These are phyloP conservation scores for Cetoscarus ocellatus DNA, from an alignment of 2,797 vertebrate genomes.

Conservation along the genomic window DNA sequence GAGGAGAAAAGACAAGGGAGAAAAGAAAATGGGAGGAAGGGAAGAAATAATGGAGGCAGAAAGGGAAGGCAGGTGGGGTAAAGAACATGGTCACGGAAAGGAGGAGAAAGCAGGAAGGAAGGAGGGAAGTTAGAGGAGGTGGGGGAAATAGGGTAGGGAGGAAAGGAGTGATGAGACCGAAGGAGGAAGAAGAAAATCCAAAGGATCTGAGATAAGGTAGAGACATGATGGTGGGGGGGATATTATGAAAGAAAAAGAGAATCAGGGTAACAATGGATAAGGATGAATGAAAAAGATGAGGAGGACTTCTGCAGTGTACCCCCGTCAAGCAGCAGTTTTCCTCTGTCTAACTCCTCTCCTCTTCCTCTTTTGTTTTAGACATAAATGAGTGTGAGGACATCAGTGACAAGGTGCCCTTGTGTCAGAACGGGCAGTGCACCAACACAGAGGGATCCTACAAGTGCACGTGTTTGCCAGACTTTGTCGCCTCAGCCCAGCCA, in stretches of 20 bases:
- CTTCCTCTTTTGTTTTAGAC: slow-evolving; percentile 78
- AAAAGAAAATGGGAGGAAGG: background rate
- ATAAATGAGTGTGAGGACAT: slow-evolving; percentile 95
- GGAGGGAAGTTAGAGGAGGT: background rate
- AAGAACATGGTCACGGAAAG: no score
- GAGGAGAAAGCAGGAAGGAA: background rate
- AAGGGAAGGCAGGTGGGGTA: no score
- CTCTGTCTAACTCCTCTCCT: slow-evolving; percentile 39
- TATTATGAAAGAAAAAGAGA: background rate
- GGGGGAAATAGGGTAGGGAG: background rate
- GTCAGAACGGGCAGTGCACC: slow-evolving; percentile 88
- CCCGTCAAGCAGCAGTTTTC: slow-evolving; percentile 38
- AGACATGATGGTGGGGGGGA: background rate
- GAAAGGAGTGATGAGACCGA: background rate
- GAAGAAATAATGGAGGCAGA: background rate
- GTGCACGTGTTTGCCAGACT: slow-evolving; percentile 90
- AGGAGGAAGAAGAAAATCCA: background rate
- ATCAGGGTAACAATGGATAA: background rate
- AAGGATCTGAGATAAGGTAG: background rate
- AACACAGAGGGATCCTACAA: slow-evolving; percentile 95
- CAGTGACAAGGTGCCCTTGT: slow-evolving; percentile 87
- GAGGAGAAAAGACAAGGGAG: background rate
- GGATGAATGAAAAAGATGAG: no score
- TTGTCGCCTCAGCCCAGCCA: slow-evolving; percentile 84
- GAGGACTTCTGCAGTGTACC: no score